These are phyloP conservation scores for Chironomus tepperi DNA, from an alignment of 1,140 invertebrate genomes.

Conservation along the genomic window DNA sequence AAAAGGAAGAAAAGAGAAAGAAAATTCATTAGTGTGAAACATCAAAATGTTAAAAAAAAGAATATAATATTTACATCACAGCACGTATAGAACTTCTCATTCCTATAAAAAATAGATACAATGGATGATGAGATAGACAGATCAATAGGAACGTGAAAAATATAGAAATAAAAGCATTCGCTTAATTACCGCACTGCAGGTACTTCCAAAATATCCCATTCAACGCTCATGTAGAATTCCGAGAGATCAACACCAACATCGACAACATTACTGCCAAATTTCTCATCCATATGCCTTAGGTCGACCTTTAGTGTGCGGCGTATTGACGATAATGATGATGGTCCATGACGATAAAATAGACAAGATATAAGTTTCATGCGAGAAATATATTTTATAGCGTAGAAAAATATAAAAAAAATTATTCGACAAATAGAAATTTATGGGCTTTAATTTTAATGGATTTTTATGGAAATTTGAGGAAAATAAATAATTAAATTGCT, in stretches of 20 bases:
- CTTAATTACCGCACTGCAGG: conserved; percentile 76
- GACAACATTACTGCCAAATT: conserved; percentile 73
- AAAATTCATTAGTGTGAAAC: too few species aligned
- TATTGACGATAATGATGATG: background rate
- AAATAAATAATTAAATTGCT: background rate
- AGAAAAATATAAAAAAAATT: background rate
- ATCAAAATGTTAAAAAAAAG: too few species aligned
- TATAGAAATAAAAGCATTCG: conserved; percentile 27
- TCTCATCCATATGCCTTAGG: conserved; percentile 83
- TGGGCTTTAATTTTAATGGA: background rate
- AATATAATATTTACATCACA: conserved; percentile 52
- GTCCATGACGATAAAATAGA: too few species aligned
- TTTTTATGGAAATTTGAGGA: background rate
- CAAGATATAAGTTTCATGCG: too few species aligned
- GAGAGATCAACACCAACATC: conserved; percentile 87
- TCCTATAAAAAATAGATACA: conserved; percentile 43
- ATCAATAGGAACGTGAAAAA: too few species aligned
- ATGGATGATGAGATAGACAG: background rate
- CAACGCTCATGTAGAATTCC: conserved; percentile 95
- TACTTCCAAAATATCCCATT: conserved; percentile 98
- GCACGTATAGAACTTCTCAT: conserved; percentile 81
- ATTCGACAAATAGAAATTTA: background rate
- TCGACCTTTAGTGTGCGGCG: conserved; percentile 58
- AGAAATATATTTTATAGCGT: background rate
- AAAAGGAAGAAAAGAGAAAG: too few species aligned